These are phyloP conservation scores for Lithophane leautieri DNA, from an alignment of 2,888 invertebrate species.

Conservation along the genomic window DNA sequence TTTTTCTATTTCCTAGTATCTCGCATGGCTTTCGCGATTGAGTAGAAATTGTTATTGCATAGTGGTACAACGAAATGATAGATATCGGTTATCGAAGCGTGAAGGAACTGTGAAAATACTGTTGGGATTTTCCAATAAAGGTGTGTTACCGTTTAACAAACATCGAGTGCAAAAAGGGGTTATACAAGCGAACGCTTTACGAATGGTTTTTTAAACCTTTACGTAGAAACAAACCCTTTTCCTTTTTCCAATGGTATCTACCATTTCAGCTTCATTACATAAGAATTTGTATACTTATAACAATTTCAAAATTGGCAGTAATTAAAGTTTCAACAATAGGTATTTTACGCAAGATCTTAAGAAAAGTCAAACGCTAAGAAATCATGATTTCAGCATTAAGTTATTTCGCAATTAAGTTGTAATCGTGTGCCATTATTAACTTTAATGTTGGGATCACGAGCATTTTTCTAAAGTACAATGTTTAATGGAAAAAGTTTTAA, in stretches of 20 bases:
- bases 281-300: slow-evolving; percentile 8
- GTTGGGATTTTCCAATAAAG: slow-evolving; percentile 41
- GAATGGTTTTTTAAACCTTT: slow-evolving; percentile 34
- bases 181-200: slow-evolving; percentile 34
- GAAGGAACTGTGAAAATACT: slow-evolving; percentile 39
- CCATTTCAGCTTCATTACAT: neutral
- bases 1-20: slow-evolving; percentile 37
- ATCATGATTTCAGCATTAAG: slow-evolving; percentile 66
- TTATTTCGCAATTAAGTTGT: slow-evolving; percentile 76
- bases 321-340: slow-evolving; percentile 34
- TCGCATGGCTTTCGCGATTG: slow-evolving; percentile 45
- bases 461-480: slow-evolving; percentile 84
- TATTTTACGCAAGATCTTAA: slow-evolving; percentile 51
- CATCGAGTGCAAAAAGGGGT: slow-evolving; percentile 43
- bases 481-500: slow-evolving; percentile 90
- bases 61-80: slow-evolving; percentile 42
- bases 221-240: slow-evolving; percentile 12
- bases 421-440: slow-evolving; percentile 80
- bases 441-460: slow-evolving; percentile 80
- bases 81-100: slow-evolving; percentile 40
- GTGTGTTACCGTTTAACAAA: slow-evolving; percentile 49
- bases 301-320: slow-evolving; percentile 27
- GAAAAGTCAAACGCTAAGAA: slow-evolving; percentile 67
- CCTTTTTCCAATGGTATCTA: neutral
- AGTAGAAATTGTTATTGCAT: slow-evolving; percentile 49